Evolutionary conservation across 2,797 vertebrate genomes (phyloP), one percentile per base, ranked within the genome.

Genomic region (Clarias platycephalus): DNA sequence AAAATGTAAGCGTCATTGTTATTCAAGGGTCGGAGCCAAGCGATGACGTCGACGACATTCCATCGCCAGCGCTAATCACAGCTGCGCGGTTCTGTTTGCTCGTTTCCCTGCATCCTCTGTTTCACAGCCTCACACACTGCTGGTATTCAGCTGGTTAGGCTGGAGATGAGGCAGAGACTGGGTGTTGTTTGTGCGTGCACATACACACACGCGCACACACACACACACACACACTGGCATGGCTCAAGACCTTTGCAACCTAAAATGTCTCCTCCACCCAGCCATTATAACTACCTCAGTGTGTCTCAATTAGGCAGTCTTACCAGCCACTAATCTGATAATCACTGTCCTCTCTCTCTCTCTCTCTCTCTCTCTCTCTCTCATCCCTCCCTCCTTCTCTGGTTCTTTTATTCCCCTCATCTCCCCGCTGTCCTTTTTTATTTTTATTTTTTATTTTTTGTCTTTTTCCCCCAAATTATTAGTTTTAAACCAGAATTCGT

Each of bases 281-380:
- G 89, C 93, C 93, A 92, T 95, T 94, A 91, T 91, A 91, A 92
- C 92, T 92, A 92, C 92, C 90, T 93, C 89, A 91, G 89, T 93
- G 94, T 90, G 93, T 92, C 93, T 94, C 95, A 95, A 94, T 95
- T 95, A 94, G 94, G 91, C 90, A 92, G 93, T 94, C 93, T 93
- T 95, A 95, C 92, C 92, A 83, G 93, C 92, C 91, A 91, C 89
- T 96, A 95, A 96, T 94, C 94, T 94, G 94, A 95, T 95, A 95
- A 96, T 91, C 90, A 89, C 78, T 88, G 84, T 83, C 79, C 90
- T 92, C 89, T 37, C 53, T 77, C 83, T 49, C 62, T 37, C 72
- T 85, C 71, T 60, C 60, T 80, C 64, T 37, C 72, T 63, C 66
- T 55, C 80, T 40, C 76, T 82, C 71, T 40, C 66, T 22, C 68